These are phyloP conservation scores for Passer montanus DNA, from an alignment of 2,113 vertebrate species.

Conservation along the genomic window DNA sequence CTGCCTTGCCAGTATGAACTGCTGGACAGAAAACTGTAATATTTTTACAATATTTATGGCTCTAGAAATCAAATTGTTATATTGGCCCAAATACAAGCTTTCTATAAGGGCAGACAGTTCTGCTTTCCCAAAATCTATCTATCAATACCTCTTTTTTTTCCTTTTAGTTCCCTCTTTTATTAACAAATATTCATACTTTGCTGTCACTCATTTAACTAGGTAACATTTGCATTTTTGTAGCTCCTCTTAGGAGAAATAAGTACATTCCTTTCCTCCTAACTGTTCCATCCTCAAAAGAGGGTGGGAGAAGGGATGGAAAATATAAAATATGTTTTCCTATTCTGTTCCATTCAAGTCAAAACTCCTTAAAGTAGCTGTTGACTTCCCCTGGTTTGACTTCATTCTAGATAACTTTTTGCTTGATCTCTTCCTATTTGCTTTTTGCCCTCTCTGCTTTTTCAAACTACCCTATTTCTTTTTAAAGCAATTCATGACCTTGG, in stretches of 20 bases:
- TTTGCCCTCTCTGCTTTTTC: background rate
- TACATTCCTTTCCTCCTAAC: background rate
- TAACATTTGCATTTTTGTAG: background rate
- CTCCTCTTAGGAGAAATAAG: background rate
- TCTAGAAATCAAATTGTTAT: background rate
- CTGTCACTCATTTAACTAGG: background rate
- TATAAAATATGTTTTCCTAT: background rate
- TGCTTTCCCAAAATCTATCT: background rate
- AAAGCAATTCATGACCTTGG: background rate
- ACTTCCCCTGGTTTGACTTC: background rate
- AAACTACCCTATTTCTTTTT: background rate
- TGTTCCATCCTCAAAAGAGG: background rate
- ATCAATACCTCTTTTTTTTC: background rate
- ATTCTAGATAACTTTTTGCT: background rate
- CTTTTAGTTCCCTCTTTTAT: background rate
- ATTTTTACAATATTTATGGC: background rate
- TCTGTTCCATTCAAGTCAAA: background rate
- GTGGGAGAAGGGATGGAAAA: background rate
- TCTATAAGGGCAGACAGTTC: background rate
- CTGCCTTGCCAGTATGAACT: background rate
- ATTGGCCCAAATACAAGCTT: background rate
- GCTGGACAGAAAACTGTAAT: background rate
- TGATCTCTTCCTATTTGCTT: background rate
- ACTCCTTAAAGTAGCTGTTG: background rate
- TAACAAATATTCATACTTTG: background rate